Base-by-base conservation (phyloP, 2,888 invertebrate species). In the Cerceris ruficornis region DNA sequence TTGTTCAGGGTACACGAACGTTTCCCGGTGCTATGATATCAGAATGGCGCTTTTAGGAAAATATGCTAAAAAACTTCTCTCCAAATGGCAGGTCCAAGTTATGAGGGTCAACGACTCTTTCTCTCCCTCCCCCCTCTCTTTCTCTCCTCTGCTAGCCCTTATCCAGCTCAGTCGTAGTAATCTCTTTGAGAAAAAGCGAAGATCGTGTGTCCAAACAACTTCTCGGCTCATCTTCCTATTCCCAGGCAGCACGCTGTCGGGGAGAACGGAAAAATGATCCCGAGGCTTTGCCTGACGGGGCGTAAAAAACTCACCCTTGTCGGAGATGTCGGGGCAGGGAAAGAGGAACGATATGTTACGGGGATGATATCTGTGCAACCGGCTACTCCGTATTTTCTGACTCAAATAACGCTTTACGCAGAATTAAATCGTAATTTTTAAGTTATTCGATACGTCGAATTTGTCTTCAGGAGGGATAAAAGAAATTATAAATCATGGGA, bases 241-340 rank as follows among this genome's bases (percentile, higher is more conserved):
- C 17, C 65, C 46, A 61, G 64, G 11, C 17, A 17, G 67, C 11
- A 7, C 50, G 65, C 28, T 58, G 72, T 64, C 54, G 65, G 42
- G 61, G 17, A 76, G 71, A 70, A 67, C 71, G 75, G 60, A 80
- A 78, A 84, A 82, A 82, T 80, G 73, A 73, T 82, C 64, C 70
- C 54, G 17, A 11, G 28, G 75, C 82, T 84, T 84, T 80, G 80
- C 80, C 59, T 57, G 73, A 28, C 72, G 54, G 65, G 68, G 68
- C 73, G 82, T 75, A 61, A 75, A 71, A 74, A 70, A 65, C 71
- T 54, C 28, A 28, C 28, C 61, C 14, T 57, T 59, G 52, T 60
- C 54, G 73, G 73, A 77, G 57, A 77, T 28, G 69, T 73, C 64
- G 69, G 77, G 73, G 73, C 65, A 39, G 28, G 43, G 13, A 59